phyloP scores from a whole-genome alignment of 35 echinoderm and acorn worm genomes.

The Stichopus chloronotus region DNA sequence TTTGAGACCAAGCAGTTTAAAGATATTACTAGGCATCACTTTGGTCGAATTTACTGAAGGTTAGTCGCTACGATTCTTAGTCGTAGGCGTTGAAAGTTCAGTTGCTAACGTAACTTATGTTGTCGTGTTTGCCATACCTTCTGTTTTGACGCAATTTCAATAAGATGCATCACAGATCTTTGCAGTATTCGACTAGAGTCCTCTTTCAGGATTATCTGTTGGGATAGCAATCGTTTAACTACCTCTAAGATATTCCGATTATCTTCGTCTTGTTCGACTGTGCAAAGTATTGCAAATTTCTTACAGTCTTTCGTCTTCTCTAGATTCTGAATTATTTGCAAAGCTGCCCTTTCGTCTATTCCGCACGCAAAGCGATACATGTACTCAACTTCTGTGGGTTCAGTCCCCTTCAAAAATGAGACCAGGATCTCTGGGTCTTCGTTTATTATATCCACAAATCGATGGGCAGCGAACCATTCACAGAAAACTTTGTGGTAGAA shows the following conservation, averaged over 20 bases:
- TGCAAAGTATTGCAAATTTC: conserved; percentile 21
- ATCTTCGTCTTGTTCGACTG: not conserved
- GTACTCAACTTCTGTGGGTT: not conserved
- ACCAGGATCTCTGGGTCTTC: not conserved
- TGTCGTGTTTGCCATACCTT: not conserved
- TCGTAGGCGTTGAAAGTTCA: too few species aligned
- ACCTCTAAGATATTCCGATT: not conserved
- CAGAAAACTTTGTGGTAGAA: conserved; percentile 47
- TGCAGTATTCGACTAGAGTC: not conserved
- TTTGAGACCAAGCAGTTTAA: too few species aligned
- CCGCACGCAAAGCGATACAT: conserved; percentile 17
- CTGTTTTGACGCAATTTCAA: conserved; percentile 10
- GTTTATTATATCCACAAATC: not conserved
- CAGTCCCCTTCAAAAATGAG: not conserved
- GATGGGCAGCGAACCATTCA: conserved; percentile 39
- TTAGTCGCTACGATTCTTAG: too few species aligned
- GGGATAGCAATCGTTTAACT: not conserved
- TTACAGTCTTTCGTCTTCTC: not conserved
- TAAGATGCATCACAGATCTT: conserved; percentile 4
- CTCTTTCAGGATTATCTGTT: not conserved
- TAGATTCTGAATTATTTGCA: not conserved
- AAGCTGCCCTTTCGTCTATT: not conserved
- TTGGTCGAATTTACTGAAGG: too few species aligned
- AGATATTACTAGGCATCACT: too few species aligned
- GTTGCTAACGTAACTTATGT: too few species aligned